Evolutionary conservation across 2,797 vertebrate genomes (phyloP).

Genomic region (Pseudochirops cupreus): DNA sequence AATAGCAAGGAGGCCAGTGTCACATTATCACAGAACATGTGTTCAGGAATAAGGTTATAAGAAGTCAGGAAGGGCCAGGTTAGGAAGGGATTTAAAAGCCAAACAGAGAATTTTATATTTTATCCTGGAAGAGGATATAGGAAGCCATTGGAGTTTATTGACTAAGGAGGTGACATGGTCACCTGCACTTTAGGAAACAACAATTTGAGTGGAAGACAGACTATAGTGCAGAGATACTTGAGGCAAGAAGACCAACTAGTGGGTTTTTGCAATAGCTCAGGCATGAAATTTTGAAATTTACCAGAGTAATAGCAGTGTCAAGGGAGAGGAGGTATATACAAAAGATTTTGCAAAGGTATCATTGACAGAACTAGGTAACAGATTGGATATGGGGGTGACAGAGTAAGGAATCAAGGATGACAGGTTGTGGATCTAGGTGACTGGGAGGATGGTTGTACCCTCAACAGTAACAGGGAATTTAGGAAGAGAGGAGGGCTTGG

Average conservation of each 20-base stretch:
- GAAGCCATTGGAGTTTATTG: neutral
- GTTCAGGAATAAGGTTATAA: neutral
- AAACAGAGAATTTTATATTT: neutral
- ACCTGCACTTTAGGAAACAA: neutral
- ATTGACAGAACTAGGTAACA: neutral
- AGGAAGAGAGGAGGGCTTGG: too few relatives aligned
- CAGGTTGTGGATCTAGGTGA: too few relatives aligned
- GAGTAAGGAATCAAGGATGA: too few relatives aligned
- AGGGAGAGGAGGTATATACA: neutral
- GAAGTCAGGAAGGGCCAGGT: neutral
- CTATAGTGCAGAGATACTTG: neutral
- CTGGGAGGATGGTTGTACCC: too few relatives aligned
- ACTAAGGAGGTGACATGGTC: neutral
- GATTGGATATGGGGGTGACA: too few relatives aligned
- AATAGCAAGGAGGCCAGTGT: neutral
- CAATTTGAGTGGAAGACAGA: neutral
- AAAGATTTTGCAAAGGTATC: neutral
- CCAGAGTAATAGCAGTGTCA: neutral
- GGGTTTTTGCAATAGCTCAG: neutral
- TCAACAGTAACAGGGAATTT: too few relatives aligned
- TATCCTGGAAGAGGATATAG: neutral
- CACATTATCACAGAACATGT: neutral
- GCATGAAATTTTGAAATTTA: neutral
- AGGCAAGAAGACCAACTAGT: neutral
- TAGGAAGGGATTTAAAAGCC: neutral